phyloP scores from a whole-genome alignment of 2,888 invertebrate genomes.

The Agrenia bidenticulata region DNA sequence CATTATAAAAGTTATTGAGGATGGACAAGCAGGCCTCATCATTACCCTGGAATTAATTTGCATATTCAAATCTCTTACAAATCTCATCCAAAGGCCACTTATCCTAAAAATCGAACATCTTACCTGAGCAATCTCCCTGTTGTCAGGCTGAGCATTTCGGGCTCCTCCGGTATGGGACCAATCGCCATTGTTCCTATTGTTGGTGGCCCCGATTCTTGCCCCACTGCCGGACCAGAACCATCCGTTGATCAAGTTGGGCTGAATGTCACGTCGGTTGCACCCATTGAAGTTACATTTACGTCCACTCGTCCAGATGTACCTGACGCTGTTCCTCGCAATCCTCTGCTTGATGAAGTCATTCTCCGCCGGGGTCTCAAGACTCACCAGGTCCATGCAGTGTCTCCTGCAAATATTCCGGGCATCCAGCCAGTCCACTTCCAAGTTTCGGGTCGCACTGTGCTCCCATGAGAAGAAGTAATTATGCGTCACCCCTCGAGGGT shows the following conservation, averaged over 20 bases:
- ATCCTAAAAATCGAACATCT: too few relatives aligned
- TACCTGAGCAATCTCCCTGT: conserved; percentile 63
- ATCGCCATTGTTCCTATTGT: conserved; percentile 83
- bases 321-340: conserved; percentile 65
- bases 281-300: conserved; percentile 90
- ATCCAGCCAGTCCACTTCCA: conserved; percentile 85
- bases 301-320: conserved; percentile 91
- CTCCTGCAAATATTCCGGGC: conserved; percentile 86
- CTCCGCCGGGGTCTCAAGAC: conserved; percentile 85
- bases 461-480: conserved; percentile 88
- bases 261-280: conserved; percentile 73
- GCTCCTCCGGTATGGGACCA: conserved; percentile 91
- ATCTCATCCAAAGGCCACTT: too few relatives aligned
- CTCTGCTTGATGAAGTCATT: conserved; percentile 87
- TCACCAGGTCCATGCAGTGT: conserved; percentile 90
- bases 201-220: conserved; percentile 81
- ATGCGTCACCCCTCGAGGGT: conserved; percentile 84
- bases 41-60: conserved; percentile 60
- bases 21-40: conserved; percentile 82
- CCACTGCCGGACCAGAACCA: conserved; percentile 94
- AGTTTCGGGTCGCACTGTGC: conserved; percentile 75
- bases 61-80: background rate
- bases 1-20: conserved; percentile 88
- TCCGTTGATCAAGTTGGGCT: conserved; percentile 79
- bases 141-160: conserved; percentile 82